Conservation (phyloP, 2,888 invertebrate species). For the Caenorhabditis sp. region DNA sequence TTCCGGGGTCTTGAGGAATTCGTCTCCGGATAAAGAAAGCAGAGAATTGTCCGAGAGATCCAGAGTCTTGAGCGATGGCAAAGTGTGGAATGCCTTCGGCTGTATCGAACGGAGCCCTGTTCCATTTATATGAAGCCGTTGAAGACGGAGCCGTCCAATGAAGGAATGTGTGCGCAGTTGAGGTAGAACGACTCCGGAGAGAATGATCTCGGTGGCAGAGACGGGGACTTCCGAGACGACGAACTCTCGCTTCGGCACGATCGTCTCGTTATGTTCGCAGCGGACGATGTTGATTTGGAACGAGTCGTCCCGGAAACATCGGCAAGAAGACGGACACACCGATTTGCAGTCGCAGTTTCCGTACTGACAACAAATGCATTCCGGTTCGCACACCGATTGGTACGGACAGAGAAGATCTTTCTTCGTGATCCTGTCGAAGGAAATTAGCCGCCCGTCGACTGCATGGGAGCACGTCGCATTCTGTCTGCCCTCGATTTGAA, state of each 20-base stretch:
- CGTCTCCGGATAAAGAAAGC: slow-evolving; percentile 63
- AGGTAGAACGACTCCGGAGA: slow-evolving; percentile 89
- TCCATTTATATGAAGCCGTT: slow-evolving; percentile 73
- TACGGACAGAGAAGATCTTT: slow-evolving; percentile 72
- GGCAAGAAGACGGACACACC: slow-evolving; percentile 90
- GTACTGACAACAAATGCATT: slow-evolving; percentile 92
- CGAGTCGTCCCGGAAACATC: slow-evolving; percentile 90
- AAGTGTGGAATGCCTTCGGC: slow-evolving; percentile 74
- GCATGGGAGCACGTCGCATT: slow-evolving; percentile 88
- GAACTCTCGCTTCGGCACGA: slow-evolving; percentile 42
- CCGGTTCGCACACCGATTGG: slow-evolving; percentile 86
- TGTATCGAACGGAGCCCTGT: slow-evolving; percentile 70
- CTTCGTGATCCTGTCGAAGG: slow-evolving; percentile 42
- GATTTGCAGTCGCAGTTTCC: slow-evolving; percentile 94
- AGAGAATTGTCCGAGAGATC: slow-evolving; percentile 74
- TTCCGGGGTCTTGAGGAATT: slow-evolving; percentile 65
- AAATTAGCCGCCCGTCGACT: slow-evolving; percentile 82
- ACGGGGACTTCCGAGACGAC: slow-evolving; percentile 87
- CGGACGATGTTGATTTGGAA: slow-evolving; percentile 83
- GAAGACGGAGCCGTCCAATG: slow-evolving; percentile 82
- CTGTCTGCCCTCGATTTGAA: slow-evolving; percentile 88
- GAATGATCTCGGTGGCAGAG: slow-evolving; percentile 90
- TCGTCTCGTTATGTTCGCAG: slow-evolving; percentile 57
- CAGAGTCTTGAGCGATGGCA: slow-evolving; percentile 69
- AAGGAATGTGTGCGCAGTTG: slow-evolving; percentile 88